These are phyloP conservation scores for Octomys mimax DNA, from an alignment of 2,797 vertebrate species.

Conservation along the genomic window DNA sequence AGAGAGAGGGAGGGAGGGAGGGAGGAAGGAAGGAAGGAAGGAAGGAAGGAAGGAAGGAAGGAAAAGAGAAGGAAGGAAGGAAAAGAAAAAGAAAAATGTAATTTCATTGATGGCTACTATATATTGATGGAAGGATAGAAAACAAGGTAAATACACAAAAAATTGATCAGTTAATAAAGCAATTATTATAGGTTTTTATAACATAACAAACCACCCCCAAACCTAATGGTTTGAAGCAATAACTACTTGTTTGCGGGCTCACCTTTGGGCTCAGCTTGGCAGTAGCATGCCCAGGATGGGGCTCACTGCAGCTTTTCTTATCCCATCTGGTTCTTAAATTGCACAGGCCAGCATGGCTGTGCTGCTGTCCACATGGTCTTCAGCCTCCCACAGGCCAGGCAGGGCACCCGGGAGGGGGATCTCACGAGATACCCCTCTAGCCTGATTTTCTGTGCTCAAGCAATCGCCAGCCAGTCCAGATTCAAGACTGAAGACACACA, in stretches of 20 bases:
- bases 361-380: not conserved
- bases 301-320: not conserved
- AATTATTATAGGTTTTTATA: not conserved
- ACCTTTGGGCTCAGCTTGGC: not conserved
- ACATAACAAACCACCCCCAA: not conserved
- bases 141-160: not conserved
- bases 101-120: not conserved
- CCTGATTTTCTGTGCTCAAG: not conserved
- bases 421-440: not conserved
- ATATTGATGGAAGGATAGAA: not conserved
- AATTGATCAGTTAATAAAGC: not conserved
- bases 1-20: no score
- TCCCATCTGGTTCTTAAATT: not conserved
- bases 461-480: not conserved
- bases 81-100: not conserved
- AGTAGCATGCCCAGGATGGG: not conserved
- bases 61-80: no score
- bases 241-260: not conserved
- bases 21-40: rapidly evolving
- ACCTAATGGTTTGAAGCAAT: not conserved
- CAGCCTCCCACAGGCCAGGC: no score
- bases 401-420: no score
- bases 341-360: no score
- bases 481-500: not conserved
- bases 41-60: no score